Evolutionary conservation across 2,888 invertebrate genomes (phyloP), one percentile per base, ranked within the genome.

Genomic region (Acanthosepion lycidas): DNA sequence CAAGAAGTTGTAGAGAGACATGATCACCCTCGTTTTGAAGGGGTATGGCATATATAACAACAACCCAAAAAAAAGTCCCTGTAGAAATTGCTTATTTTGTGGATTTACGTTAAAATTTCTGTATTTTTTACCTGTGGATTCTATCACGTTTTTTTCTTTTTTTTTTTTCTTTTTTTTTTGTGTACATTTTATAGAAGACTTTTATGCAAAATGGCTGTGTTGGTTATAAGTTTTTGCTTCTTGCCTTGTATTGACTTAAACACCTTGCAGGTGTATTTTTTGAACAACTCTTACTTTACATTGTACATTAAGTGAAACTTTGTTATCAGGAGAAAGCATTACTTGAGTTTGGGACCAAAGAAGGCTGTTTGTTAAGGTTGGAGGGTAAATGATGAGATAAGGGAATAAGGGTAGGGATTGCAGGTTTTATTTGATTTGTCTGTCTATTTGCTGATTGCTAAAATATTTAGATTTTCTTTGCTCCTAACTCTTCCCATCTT

Each of bases 251-350:
- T n/a, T n/a, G 9, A 78, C n/a, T 28, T 78, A 78, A 78, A n/a
- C 5, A 78, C 28, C 28, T 15, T 28, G n/a, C 12, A 28, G 28
- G 78, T 8, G n/a, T n/a, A 78, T 18, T n/a, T 78, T n/a, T 28
- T 78, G 9, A n/a, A n/a, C 28, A 28, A 9, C 28, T 9, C 59
- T 23, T 2, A 59, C 59, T 59, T 23, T 20, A 59, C 59, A 23
- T 59, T 59, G 59, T 59, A 59, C 59, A 59, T 55, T 55, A 55
- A 18, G 20, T 42, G 42, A 42, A 20, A 23, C 20, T 59, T 59
- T 59, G 59, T 78, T 78, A 78, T 78, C 28, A n/a, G n/a, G n/a
- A 78, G 78, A 78, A 78, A 78, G n/a, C 78, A 78, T 78, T 78
- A 78, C n/a, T 78, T 78, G 78, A 78, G 12, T n/a, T 28, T 78